These are phyloP conservation scores for Oscheius myriophilus DNA, from an alignment of 2,888 invertebrate genomes.

Conservation along the genomic window DNA sequence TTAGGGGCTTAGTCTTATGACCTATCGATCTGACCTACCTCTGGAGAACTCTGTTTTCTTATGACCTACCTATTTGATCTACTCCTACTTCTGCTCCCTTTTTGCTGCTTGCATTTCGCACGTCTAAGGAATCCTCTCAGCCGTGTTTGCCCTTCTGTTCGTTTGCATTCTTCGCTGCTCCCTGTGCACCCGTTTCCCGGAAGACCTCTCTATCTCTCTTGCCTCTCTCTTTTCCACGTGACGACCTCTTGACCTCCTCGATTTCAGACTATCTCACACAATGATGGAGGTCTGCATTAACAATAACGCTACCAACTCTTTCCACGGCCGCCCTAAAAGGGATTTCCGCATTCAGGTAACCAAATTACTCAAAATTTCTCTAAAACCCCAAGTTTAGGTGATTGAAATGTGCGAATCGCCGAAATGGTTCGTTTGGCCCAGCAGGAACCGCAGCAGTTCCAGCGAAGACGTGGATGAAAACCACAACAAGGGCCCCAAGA, in stretches of 20 bases:
- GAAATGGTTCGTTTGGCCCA: slow-evolving; percentile 63
- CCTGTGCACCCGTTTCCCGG: not conserved
- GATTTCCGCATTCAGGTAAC: slow-evolving; percentile 61
- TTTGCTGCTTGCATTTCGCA: not conserved
- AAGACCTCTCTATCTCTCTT: not conserved
- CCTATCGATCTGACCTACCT: no score
- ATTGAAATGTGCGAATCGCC: slow-evolving; percentile 59
- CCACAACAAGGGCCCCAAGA: slow-evolving; percentile 42
- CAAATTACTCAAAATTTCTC: not conserved
- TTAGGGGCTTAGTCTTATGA: no score
- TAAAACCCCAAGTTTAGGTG: slow-evolving; percentile 38
- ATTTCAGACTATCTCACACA: slow-evolving; percentile 9
- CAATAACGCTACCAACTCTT: slow-evolving; percentile 12
- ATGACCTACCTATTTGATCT: slow-evolving; percentile 1
- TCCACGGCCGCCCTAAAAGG: slow-evolving; percentile 46
- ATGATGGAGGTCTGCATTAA: slow-evolving; percentile 47
- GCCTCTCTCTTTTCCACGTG: not conserved
- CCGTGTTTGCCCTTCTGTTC: not conserved
- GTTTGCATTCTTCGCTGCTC: not conserved
- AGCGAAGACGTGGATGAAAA: slow-evolving; percentile 54
- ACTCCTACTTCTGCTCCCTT: not conserved
- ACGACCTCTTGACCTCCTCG: slow-evolving; percentile 3
- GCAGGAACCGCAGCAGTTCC: slow-evolving; percentile 44
- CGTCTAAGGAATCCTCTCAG: not conserved
- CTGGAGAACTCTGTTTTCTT: no score